A percentile compares a stretch with the other conserved stretches of the same genome.
Evolutionary conservation across 2,797 vertebrate genomes (phyloP).

Genomic region (Darevskia nairensis): DNA sequence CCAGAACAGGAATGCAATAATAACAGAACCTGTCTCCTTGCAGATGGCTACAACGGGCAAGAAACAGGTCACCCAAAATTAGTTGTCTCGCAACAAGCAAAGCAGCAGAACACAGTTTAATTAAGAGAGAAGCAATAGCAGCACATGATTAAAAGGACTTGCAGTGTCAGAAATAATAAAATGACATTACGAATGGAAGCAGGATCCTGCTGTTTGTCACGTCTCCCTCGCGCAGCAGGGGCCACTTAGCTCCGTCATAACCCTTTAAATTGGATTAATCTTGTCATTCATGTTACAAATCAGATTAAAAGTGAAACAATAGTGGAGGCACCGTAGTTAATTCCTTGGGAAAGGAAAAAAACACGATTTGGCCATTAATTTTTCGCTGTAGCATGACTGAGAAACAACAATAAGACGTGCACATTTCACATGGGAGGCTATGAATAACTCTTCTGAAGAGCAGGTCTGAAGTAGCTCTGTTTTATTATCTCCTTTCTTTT

Average conservation of each 20-base stretch:
- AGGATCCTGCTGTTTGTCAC: slow-evolving; percentile 21
- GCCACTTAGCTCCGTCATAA: neutral
- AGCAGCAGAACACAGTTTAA: neutral
- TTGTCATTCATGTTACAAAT: slow-evolving; percentile 1
- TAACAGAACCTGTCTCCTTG: neutral
- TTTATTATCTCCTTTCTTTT: slow-evolving; percentile 11
- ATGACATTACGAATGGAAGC: slow-evolving; percentile 5
- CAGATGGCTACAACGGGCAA: neutral
- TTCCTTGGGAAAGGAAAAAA: neutral
- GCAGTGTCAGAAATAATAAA: neutral
- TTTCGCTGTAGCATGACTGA: neutral
- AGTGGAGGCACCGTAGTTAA: neutral
- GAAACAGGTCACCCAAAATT: neutral
- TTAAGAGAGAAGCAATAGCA: neutral
- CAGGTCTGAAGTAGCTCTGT: neutral
- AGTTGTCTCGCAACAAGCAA: neutral
- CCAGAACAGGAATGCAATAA: neutral
- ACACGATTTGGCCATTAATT: neutral
- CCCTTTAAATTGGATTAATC: slow-evolving; percentile 26
- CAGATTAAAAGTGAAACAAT: slow-evolving; percentile 15
- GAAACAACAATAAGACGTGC: neutral
- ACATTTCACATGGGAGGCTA: neutral
- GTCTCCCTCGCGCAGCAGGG: neutral
- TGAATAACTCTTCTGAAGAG: neutral
- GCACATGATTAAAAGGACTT: neutral